Percentiles rank a stretch among this genome's conserved stretches.
Conservation (phyloP, 2,888 invertebrate species). For the Philaethria dido region DNA sequence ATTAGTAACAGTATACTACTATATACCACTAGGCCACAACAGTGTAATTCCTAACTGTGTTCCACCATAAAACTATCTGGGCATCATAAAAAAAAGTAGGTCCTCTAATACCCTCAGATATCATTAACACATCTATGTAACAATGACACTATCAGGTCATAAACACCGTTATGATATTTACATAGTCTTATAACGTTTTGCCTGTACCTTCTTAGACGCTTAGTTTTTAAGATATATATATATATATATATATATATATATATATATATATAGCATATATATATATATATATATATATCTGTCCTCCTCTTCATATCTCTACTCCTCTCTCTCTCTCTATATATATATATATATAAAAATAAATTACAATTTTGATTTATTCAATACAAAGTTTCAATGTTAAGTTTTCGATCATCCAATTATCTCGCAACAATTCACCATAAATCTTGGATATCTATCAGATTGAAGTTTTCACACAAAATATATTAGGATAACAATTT, state of each 20-base stretch:
- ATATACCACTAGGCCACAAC: slow-evolving; percentile 26
- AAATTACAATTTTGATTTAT: no score
- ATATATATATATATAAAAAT: no score
- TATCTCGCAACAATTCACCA: slow-evolving; percentile 26
- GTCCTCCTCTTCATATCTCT: no score
- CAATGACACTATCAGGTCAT: slow-evolving; percentile 56
- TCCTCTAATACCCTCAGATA: slow-evolving; percentile 47
- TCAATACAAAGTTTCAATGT: no score
- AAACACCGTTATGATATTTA: slow-evolving; percentile 58
- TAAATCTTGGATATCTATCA: slow-evolving; percentile 34
- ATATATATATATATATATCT: no score
- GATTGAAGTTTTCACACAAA: slow-evolving; percentile 20
- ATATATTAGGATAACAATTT: slow-evolving; percentile 1
- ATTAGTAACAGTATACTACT: background rate
- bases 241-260: no score
- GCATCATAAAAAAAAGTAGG: slow-evolving; percentile 46
- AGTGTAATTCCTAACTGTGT: slow-evolving; percentile 39
- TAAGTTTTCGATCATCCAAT: slow-evolving; percentile 17
- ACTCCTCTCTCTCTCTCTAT: no score
- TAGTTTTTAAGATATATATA: slow-evolving; percentile 33
- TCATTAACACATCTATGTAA: slow-evolving; percentile 37
- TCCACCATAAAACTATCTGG: slow-evolving; percentile 32
- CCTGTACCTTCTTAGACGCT: slow-evolving; percentile 32
- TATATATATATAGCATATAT: no score
- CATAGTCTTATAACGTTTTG: slow-evolving; percentile 32